Conservation (phyloP, 2,113 vertebrate genomes). For the Numida meleagris region DNA sequence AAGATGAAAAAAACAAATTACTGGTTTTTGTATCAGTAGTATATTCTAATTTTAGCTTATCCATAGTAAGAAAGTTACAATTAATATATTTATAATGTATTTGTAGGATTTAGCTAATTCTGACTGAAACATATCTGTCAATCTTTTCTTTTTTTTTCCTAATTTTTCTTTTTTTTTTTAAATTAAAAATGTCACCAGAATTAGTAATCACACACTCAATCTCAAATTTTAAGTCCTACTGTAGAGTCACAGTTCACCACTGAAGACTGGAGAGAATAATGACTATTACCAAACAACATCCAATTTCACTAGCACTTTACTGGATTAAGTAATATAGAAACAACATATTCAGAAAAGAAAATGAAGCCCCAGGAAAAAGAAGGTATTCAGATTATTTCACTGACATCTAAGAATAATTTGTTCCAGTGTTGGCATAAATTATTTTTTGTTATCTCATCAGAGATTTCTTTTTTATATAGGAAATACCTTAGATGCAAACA, state of each 20-base stretch:
- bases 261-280: background rate
- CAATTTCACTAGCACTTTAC: background rate
- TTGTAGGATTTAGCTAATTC: background rate
- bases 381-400: background rate
- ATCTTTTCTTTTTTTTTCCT: background rate
- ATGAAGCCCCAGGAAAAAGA: background rate
- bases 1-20: background rate
- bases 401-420: background rate
- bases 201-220: background rate
- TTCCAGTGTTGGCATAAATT: background rate
- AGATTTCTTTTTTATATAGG: background rate
- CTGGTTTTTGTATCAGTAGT: background rate
- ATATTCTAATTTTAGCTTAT: background rate
- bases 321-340: background rate
- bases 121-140: background rate
- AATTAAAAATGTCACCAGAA: background rate
- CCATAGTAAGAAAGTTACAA: background rate
- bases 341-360: background rate
- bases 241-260: background rate
- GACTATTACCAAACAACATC: background rate
- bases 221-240: background rate
- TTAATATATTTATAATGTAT: background rate
- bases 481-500: background rate
- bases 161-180: background rate
- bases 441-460: background rate